Evolutionary conservation across 2,888 invertebrate species (phyloP), one percentile per base, ranked within the genome.

Genomic region (Drosophila fungiperda): DNA sequence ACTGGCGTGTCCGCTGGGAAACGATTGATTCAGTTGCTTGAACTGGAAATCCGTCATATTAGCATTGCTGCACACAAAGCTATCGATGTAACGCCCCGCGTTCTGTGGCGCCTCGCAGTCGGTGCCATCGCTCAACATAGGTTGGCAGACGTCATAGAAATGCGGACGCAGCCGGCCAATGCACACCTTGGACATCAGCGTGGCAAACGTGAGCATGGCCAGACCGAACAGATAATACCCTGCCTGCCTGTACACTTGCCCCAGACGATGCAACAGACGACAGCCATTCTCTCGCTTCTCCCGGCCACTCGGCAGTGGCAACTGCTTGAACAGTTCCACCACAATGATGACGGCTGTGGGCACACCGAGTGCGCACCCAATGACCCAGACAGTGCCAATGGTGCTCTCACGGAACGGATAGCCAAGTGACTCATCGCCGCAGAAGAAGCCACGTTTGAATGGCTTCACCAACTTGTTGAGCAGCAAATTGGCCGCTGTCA

Each of bases 1-100:
- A 17, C 97, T 97, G 40, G 98, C 96, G 93, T 98, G 98, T 26
- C 97, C 98, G 73, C 98, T 98, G 67, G 98, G 98, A 93, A 98
- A 98, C n/a, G 98, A 98, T 75, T 98, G 94, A 90, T 96, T 95
- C 94, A 96, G 94, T 92, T 97, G 96, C 85, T 96, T 96, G 83
- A 96, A 93, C 59, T 95, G 93, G 83, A 93, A 90, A 76, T 94
- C 93, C 33, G 92, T 88, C 23, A 93, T 70, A 61, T 95, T 94
- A 0, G 93, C 93, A 52, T 93, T 94, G 52, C 92, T 90, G 87
- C 97, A 97, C 12, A 93, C 95, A 94, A 96, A 99, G 92, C 94
- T 94, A 93, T 94, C 96, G 70, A 96, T 95, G 91, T 97, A 97
- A 42, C 93, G 94, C 90, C 95, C 94, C 60, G 94, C 94, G 91